Evolutionary conservation across 2,113 vertebrate species (phyloP).

Genomic region (Oreotragus oreotragus): DNA sequence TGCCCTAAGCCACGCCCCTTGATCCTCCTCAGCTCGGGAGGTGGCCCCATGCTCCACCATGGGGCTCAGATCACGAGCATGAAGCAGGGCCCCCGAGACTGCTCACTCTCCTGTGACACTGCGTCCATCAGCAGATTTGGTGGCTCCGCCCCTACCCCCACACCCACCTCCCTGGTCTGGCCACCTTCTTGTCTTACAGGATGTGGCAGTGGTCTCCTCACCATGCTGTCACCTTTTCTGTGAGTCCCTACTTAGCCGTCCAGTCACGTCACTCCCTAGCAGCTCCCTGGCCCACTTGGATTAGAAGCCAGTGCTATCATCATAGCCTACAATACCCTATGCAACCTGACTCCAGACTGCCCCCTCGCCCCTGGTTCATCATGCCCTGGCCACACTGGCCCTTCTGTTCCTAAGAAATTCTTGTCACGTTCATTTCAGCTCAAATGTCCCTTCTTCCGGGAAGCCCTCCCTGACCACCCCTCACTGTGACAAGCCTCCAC

Average conservation of each 20-base stretch:
- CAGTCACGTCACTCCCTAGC: accelerated
- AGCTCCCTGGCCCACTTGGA: not conserved
- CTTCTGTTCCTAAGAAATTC: not conserved
- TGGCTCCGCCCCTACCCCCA: not conserved
- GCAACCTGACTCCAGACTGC: not conserved
- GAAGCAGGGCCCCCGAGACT: accelerated
- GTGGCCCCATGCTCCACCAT: accelerated
- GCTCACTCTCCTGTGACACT: not conserved
- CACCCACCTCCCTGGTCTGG: not conserved
- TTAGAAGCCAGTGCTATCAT: not conserved
- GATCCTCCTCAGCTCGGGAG: accelerated
- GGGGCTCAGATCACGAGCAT: not conserved
- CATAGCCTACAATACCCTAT: accelerated
- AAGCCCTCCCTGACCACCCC: not conserved
- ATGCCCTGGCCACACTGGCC: not conserved
- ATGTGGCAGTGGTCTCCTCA: not conserved
- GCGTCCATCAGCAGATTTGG: not conserved
- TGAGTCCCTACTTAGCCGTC: not conserved
- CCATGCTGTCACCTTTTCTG: not conserved
- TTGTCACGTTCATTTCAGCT: not conserved
- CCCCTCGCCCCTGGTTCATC: not conserved
- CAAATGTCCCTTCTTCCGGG: not conserved
- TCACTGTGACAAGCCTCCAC: not conserved
- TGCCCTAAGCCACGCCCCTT: accelerated
- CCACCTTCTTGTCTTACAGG: accelerated